These are phyloP conservation scores for Drosophila mercatorum DNA, from an alignment of 2,888 invertebrate genomes.

Conservation along the genomic window DNA sequence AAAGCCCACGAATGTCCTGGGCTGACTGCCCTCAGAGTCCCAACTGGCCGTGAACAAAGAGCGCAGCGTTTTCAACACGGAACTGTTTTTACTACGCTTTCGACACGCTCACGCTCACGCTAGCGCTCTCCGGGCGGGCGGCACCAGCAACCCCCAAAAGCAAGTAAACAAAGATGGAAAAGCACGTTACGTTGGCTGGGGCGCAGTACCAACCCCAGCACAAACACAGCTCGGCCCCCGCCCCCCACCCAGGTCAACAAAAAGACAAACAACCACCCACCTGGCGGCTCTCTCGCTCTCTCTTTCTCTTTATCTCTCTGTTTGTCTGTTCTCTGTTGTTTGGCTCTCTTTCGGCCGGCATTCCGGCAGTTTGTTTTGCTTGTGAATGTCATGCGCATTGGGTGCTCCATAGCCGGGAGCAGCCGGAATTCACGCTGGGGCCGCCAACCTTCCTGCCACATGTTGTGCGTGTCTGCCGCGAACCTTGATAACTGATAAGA, in stretches of 20 bases:
- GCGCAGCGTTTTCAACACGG: conserved; percentile 65
- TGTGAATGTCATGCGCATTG: conserved; percentile 59
- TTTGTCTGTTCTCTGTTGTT: conserved; percentile 16
- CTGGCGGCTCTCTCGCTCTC: conserved; percentile 15
- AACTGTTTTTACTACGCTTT: conserved; percentile 56
- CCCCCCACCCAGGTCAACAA: neutral
- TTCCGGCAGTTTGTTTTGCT: conserved; percentile 58
- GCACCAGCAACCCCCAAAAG: conserved; percentile 64
- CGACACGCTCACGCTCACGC: conserved; percentile 19
- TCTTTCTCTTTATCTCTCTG: conserved; percentile 16
- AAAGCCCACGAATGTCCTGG: conserved; percentile 80
- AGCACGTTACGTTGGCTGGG: conserved; percentile 18
- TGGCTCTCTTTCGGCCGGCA: conserved; percentile 40
- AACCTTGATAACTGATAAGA: conserved; percentile 81
- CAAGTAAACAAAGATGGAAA: conserved; percentile 63
- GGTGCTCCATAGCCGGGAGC: conserved; percentile 62
- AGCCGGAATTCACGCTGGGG: conserved; percentile 46
- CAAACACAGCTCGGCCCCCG: conserved; percentile 30
- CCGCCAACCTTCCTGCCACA: conserved; percentile 75
- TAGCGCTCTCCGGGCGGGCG: conserved; percentile 18
- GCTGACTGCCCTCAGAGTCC: conserved; percentile 48
- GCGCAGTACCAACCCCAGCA: conserved; percentile 63
- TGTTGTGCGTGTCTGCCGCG: conserved; percentile 71
- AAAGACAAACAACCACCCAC: conserved; percentile 48
- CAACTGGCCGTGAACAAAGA: conserved; percentile 51